These are phyloP conservation scores for Dascyllus trimaculatus DNA, from an alignment of 2,113 vertebrate genomes.

Conservation along the genomic window DNA sequence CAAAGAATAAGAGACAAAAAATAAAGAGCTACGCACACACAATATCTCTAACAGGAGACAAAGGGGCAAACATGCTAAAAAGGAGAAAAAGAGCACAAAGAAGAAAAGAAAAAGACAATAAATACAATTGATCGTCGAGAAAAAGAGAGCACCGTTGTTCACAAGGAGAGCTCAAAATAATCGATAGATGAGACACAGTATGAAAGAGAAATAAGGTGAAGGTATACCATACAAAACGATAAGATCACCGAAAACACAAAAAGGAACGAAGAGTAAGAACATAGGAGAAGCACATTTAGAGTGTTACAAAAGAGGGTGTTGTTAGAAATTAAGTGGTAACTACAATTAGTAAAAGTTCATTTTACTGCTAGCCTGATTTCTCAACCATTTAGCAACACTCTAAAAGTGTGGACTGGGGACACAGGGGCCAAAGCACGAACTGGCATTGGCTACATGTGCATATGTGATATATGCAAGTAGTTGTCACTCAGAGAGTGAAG, in stretches of 20 bases:
- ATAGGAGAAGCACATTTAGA: constrained; percentile 80
- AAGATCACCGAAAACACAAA: constrained; percentile 63
- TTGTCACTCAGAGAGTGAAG: constrained; percentile 81
- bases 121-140: constrained; percentile 76
- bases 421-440: constrained; percentile 80
- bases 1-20: constrained; percentile 77
- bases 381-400: constrained; percentile 82
- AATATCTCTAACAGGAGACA: constrained; percentile 76
- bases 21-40: constrained; percentile 71
- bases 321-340: constrained; percentile 47
- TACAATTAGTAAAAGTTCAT: constrained; percentile 15
- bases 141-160: constrained; percentile 60
- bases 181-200: constrained; percentile 54
- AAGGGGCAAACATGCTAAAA: constrained; percentile 73
- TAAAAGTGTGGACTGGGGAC: constrained; percentile 78
- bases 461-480: constrained; percentile 83
- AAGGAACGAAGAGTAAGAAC: constrained; percentile 69
- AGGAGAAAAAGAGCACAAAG: constrained; percentile 76
- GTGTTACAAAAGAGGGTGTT: constrained; percentile 78
- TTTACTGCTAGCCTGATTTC: constrained; percentile 61
- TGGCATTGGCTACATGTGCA: constrained; percentile 84
- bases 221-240: constrained; percentile 58
- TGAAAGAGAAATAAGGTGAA: constrained; percentile 52
- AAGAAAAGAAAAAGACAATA: constrained; percentile 77
- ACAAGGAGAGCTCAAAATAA: constrained; percentile 66